Base-by-base conservation (phyloP, 2,113 vertebrate species). In the Rhinoptilus africanus region DNA sequence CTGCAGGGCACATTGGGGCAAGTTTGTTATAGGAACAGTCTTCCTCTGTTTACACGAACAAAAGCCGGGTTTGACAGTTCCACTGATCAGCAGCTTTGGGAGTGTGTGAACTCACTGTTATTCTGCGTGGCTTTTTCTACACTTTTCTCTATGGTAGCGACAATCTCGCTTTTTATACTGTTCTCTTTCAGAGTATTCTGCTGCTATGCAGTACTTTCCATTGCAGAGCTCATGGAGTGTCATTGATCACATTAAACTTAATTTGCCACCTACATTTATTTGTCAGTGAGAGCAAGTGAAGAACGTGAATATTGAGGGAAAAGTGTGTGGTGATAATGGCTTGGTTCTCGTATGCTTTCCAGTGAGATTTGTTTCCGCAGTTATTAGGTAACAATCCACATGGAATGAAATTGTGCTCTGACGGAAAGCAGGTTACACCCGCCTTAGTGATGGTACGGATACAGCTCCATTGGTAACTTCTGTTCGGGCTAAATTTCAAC, bases 11-110 rank as follows among this genome's bases (percentile, higher is more conserved):
- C 91, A 48, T 23, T 81, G 95, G 95, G 93, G 89, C 95, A 94
- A 96, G 86, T 96, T 96, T 94, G 96, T 96, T 92, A 95, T 83
- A 95, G 92, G 95, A 96, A 97, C 96, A 97, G 90, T 91, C 95
- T 92, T 96, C 88, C 92, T 95, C 95, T 96, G 95, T 97, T 97
- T 96, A 91, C 77, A 64, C 54, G 96, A 94, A 94, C 96, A 96
- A 96, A 96, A 96, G 95, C 92, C 66, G 93, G 89, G 93, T 85
- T 89, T 96, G 94, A 96, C 92, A 96, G 95, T 91, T 96, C 35
- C 92, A 71, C 96, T 94, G 91, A 51, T 97, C 93, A 94, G 93
- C 95, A 94, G 91, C 93, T 96, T 96, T 85, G 81, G 27, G 85
- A 93, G 77, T 88, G 59, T 94, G 83, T 95, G 89, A 96, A 95